Evolutionary conservation across 2,113 vertebrate species (phyloP).

Genomic region (Centropristis striata): DNA sequence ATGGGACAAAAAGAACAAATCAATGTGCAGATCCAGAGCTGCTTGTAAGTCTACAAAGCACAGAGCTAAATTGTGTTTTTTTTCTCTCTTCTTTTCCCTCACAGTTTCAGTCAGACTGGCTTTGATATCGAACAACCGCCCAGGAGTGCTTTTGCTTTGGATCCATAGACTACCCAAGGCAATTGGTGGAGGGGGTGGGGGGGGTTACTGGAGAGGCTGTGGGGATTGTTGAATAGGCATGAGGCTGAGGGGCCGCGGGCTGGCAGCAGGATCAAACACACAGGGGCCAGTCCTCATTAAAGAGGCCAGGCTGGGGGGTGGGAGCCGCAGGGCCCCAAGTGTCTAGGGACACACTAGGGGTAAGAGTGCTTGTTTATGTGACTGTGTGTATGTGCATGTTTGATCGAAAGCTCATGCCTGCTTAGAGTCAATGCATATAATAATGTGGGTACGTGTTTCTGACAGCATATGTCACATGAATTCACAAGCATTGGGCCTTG

Average conservation of each 20-base stretch:
- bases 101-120: conserved; percentile 41
- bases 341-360: conserved; percentile 59
- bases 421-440: conserved; percentile 54
- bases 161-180: conserved; percentile 74
- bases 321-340: conserved; percentile 48
- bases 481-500: conserved; percentile 10
- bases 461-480: conserved; percentile 39
- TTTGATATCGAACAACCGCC: conserved; percentile 75
- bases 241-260: conserved; percentile 71
- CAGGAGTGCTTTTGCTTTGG: conserved; percentile 66
- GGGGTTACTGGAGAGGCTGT: conserved; percentile 60
- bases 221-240: conserved; percentile 82
- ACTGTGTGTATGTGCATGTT: conserved; percentile 33
- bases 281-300: conserved; percentile 81
- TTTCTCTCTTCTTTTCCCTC: background rate
- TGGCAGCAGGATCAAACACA: conserved; percentile 81
- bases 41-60: conserved; percentile 41
- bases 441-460: conserved; percentile 36
- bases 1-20: conserved; percentile 38
- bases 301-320: conserved; percentile 62
- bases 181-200: background rate
- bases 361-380: conserved; percentile 57
- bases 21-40: conserved; percentile 24
- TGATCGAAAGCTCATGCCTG: conserved; percentile 52
- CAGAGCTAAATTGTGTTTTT: conserved; percentile 33